Evolutionary conservation across 1,140 invertebrate genomes (phyloP).

Genomic region (Pseudoatta argentina): DNA sequence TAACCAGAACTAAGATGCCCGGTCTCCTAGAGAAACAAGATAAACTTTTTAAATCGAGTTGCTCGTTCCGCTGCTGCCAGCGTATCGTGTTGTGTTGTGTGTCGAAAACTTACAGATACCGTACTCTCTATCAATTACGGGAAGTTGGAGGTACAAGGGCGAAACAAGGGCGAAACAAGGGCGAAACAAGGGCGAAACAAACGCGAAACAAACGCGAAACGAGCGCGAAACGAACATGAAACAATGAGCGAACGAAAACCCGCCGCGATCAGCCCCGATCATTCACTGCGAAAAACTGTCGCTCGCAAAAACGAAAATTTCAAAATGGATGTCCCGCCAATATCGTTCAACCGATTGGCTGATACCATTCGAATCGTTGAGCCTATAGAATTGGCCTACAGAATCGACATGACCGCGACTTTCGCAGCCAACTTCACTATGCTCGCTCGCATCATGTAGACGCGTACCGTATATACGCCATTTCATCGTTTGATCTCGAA

Average conservation of each 20-base stretch:
- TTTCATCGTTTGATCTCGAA: background rate
- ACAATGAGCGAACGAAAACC: background rate
- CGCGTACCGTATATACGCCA: too few relatives aligned
- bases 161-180: too few relatives aligned
- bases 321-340: background rate
- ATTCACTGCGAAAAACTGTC: background rate
- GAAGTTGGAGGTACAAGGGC: background rate
- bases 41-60: conserved; percentile 38
- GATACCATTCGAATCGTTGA: background rate
- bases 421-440: background rate
- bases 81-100: background rate
- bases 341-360: background rate
- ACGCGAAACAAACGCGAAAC: background rate
- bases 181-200: too few relatives aligned
- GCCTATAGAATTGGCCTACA: background rate
- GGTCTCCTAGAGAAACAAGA: conserved; percentile 89
- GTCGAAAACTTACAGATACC: conserved; percentile 31
- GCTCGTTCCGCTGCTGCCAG: background rate
- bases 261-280: background rate
- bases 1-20: conserved; percentile 96
- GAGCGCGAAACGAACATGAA: background rate
- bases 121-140: conserved; percentile 3
- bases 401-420: background rate
- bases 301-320: background rate
- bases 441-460: background rate